phyloP scores from a whole-genome alignment of 2,797 vertebrate genomes.

The Staurois parvus region DNA sequence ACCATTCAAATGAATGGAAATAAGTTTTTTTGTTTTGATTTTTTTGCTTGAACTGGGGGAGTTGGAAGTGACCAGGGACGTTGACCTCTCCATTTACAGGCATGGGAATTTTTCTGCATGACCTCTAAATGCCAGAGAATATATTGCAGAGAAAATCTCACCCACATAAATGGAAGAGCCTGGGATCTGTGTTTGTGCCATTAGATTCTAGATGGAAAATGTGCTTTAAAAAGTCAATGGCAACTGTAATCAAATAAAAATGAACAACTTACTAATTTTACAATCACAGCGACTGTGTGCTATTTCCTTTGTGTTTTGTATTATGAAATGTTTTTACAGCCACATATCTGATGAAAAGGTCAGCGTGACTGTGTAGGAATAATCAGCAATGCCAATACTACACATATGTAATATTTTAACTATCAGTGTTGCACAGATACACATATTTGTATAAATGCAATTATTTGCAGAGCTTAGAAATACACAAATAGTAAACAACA shows the following conservation, averaged over 20 bases:
- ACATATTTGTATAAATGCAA: too few relatives aligned
- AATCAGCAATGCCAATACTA: not conserved
- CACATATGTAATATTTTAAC: not conserved
- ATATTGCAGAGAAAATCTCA: not conserved
- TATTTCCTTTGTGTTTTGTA: too few relatives aligned
- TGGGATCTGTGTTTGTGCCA: not conserved
- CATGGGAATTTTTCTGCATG: slow-evolving; percentile 7
- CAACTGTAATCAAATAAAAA: too few relatives aligned
- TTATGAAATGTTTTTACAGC: too few relatives aligned
- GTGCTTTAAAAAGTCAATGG: too few relatives aligned
- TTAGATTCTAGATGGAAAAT: not conserved
- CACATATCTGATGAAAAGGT: too few relatives aligned
- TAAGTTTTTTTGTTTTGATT: not conserved
- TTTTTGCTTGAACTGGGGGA: not conserved
- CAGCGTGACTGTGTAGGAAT: not conserved
- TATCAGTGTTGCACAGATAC: too few relatives aligned
- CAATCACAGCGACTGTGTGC: too few relatives aligned
- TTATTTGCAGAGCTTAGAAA: too few relatives aligned
- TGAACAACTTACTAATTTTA: too few relatives aligned
- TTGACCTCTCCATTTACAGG: slow-evolving; percentile 1
- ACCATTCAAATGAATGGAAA: not conserved
- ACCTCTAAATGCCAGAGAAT: slow-evolving; percentile 9
- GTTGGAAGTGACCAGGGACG: not conserved
- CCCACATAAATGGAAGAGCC: not conserved
- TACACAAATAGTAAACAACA: too few relatives aligned